These are phyloP conservation scores for Hippocampus abdominalis DNA, from an alignment of 2,113 vertebrate genomes.

Conservation along the genomic window DNA sequence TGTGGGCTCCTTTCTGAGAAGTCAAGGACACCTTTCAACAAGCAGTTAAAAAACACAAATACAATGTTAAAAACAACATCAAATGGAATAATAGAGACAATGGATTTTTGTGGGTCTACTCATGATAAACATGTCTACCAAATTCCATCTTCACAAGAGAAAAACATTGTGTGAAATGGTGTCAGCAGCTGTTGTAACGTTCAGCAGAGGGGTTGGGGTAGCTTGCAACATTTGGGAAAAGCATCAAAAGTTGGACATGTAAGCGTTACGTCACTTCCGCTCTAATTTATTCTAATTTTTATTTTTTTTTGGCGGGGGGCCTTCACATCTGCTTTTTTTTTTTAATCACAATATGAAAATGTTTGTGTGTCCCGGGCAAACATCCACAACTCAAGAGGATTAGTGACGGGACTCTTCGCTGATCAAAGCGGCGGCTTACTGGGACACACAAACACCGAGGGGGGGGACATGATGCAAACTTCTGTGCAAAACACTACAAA, in stretches of 20 bases:
- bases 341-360: conserved; percentile 61
- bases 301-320: conserved; percentile 35
- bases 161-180: not conserved
- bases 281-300: conserved; percentile 43
- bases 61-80: no score
- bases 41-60: no score
- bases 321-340: conserved; percentile 60
- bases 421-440: conserved; percentile 63
- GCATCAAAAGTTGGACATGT: conserved; percentile 5
- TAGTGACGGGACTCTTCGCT: conserved; percentile 54
- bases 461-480: conserved; percentile 26
- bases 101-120: no score
- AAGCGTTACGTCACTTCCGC: conserved; percentile 31
- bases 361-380: conserved; percentile 47
- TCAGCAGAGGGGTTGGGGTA: not conserved
- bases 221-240: not conserved
- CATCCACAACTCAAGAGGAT: conserved; percentile 64
- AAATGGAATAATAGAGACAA: no score
- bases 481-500: not conserved
- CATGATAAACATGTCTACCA: no score
- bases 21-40: no score
- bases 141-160: not conserved
- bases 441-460: conserved; percentile 35
- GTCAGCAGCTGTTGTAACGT: not conserved
- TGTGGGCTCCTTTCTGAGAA: no score